Evolutionary conservation across 2,113 vertebrate genomes (phyloP).

Genomic region (Oostethus manadensis): DNA sequence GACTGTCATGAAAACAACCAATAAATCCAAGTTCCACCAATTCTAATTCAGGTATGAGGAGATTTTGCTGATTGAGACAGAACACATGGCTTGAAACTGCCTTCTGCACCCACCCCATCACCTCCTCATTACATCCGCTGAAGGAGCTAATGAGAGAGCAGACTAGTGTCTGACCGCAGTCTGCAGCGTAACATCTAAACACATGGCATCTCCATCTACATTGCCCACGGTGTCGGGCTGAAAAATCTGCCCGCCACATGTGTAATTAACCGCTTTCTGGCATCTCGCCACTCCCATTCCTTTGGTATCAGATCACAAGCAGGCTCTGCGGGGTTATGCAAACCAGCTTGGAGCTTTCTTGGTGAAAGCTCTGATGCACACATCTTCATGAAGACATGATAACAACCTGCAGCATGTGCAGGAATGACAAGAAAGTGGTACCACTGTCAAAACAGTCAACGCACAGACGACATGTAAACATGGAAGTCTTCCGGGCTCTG

Average conservation of each 20-base stretch:
- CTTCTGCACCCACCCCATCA: constrained; percentile 15
- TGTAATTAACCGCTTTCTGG: constrained; percentile 64
- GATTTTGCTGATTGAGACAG: constrained; percentile 25
- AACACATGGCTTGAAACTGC: constrained; percentile 34
- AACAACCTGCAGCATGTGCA: constrained; percentile 5
- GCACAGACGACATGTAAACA: constrained; percentile 44
- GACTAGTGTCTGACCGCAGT: constrained; percentile 54
- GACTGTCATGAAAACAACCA: constrained; percentile 37
- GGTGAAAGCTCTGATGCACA: constrained; percentile 24
- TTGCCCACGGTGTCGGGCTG: constrained; percentile 63
- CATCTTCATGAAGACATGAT: neutral
- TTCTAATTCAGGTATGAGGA: constrained; percentile 38
- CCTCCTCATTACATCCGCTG: constrained; percentile 56
- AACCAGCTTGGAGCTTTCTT: constrained; percentile 31
- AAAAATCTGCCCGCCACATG: constrained; percentile 69
- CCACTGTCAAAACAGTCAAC: constrained; percentile 25
- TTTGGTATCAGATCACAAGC: constrained; percentile 54
- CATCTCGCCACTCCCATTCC: constrained; percentile 53
- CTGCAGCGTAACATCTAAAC: constrained; percentile 64
- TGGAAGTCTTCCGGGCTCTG: constrained; percentile 37
- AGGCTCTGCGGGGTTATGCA: constrained; percentile 26
- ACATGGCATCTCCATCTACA: constrained; percentile 60
- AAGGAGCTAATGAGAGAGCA: constrained; percentile 63
- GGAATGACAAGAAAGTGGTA: constrained; percentile 30
- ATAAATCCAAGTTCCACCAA: constrained; percentile 41